Percentiles rank a stretch among this genome's conserved stretches.
Conservation (phyloP, 1,140 invertebrate species). For the Micrasema minimum region DNA sequence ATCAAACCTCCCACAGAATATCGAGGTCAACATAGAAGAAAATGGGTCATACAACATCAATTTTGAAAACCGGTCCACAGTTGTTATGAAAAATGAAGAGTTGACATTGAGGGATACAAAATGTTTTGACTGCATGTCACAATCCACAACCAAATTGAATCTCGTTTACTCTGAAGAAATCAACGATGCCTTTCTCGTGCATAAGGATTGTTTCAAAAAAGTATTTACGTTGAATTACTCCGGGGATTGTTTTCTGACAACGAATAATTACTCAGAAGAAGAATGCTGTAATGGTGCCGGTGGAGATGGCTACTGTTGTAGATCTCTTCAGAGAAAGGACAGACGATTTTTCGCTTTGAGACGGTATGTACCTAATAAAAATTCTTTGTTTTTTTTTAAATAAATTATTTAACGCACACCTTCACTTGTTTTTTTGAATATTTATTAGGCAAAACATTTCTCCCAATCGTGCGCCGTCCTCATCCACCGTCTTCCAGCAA, state of each 20-base stretch:
- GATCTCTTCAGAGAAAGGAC: slow-evolving; percentile 6
- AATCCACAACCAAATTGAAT: slow-evolving; percentile 26
- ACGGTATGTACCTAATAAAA: slow-evolving; percentile 18
- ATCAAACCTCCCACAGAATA: slow-evolving; percentile 59
- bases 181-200: not conserved
- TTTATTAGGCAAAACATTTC: no score
- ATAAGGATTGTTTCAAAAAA: slow-evolving; percentile 15
- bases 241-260: slow-evolving; percentile 16
- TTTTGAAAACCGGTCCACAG: slow-evolving; percentile 51
- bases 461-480: no score
- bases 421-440: no score
- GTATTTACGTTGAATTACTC: slow-evolving; percentile 23
- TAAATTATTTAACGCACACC: no score
- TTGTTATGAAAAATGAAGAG: slow-evolving; percentile 8
- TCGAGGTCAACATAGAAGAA: slow-evolving; percentile 55
- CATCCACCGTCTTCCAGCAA: no score
- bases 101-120: slow-evolving; percentile 25
- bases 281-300: not conserved
- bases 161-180: slow-evolving; percentile 4
- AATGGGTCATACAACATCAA: slow-evolving; percentile 54
- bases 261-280: not conserved
- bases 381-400: no score
- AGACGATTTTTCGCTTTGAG: slow-evolving; percentile 30
- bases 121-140: slow-evolving; percentile 21
- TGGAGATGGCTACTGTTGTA: not conserved